A percentile compares a stretch with the other conserved stretches of the same genome.
phyloP scores from a whole-genome alignment of 2,888 invertebrate species.

The Ophion costatus region DNA sequence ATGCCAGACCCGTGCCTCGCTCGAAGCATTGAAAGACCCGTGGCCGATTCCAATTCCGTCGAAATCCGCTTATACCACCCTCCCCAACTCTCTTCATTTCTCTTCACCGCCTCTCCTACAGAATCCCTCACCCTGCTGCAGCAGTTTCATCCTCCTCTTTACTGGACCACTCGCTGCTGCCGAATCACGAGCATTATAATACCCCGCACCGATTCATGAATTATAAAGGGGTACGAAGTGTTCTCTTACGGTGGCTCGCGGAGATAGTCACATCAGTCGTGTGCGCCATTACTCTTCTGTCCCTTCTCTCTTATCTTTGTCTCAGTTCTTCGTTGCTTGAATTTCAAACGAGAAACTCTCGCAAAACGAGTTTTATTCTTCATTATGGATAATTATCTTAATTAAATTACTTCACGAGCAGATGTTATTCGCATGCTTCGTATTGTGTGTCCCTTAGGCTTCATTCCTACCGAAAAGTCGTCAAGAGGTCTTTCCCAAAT shows the following conservation, averaged over 20 bases:
- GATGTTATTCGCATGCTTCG: neutral
- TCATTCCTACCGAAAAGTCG: no score
- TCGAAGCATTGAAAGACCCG: constrained; percentile 75
- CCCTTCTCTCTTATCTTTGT: neutral
- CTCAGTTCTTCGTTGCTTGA: neutral
- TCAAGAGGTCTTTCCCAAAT: neutral
- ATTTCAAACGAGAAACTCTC: neutral
- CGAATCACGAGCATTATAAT: constrained; percentile 37
- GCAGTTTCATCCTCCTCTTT: constrained; percentile 29
- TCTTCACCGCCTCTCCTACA: constrained; percentile 25
- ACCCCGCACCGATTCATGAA: constrained; percentile 55
- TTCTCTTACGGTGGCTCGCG: constrained; percentile 33
- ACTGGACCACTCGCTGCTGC: constrained; percentile 32
- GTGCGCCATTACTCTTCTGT: constrained; percentile 34
- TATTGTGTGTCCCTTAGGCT: neutral
- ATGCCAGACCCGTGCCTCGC: constrained; percentile 55
- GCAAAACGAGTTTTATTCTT: neutral
- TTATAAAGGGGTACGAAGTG: constrained; percentile 47
- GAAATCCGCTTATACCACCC: constrained; percentile 79
- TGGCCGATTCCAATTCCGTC: constrained; percentile 78
- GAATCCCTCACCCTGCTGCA: neutral
- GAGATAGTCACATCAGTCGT: constrained; percentile 34
- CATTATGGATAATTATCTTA: neutral
- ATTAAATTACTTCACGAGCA: neutral
- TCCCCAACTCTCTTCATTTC: constrained; percentile 46